These are phyloP conservation scores for Lutra lutra DNA, from an alignment of 2,797 vertebrate species.

Conservation along the genomic window DNA sequence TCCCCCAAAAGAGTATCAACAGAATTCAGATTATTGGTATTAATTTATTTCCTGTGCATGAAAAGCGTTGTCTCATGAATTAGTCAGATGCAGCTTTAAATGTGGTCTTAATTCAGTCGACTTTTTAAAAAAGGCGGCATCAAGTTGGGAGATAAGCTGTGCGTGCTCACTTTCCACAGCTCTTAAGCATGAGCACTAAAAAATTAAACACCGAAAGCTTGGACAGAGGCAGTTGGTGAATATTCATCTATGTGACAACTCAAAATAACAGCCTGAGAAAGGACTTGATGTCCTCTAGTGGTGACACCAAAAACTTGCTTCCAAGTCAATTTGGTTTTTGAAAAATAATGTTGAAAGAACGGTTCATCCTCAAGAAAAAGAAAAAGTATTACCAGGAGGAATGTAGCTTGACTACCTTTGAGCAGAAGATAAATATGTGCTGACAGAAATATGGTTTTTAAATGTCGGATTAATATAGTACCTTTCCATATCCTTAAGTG, in stretches of 20 bases:
- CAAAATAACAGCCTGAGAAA: slow-evolving; percentile 26
- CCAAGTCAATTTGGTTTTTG: not conserved
- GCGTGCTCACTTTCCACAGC: not conserved
- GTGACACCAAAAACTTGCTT: slow-evolving; percentile 58
- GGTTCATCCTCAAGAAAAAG: slow-evolving; percentile 2
- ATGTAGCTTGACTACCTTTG: not conserved
- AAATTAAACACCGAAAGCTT: not conserved
- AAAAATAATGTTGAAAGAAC: slow-evolving; percentile 18
- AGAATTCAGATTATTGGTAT: not conserved
- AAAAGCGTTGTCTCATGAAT: not conserved
- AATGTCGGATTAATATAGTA: not conserved
- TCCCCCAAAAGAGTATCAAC: not conserved
- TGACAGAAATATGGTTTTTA: not conserved
- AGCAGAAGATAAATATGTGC: slow-evolving; percentile 2
- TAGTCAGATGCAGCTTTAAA: slow-evolving; percentile 33
- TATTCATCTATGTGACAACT: not conserved
- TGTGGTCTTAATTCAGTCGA: not conserved
- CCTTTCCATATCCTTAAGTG: not conserved
- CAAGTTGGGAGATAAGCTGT: not conserved
- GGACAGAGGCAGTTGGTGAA: not conserved
- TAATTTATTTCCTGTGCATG: not conserved
- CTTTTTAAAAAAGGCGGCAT: not conserved
- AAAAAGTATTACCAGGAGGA: not conserved
- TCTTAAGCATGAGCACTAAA: not conserved
- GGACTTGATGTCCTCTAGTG: slow-evolving; percentile 78